These are phyloP conservation scores for Anas flavirostris DNA, from an alignment of 2,797 vertebrate species.

Conservation along the genomic window DNA sequence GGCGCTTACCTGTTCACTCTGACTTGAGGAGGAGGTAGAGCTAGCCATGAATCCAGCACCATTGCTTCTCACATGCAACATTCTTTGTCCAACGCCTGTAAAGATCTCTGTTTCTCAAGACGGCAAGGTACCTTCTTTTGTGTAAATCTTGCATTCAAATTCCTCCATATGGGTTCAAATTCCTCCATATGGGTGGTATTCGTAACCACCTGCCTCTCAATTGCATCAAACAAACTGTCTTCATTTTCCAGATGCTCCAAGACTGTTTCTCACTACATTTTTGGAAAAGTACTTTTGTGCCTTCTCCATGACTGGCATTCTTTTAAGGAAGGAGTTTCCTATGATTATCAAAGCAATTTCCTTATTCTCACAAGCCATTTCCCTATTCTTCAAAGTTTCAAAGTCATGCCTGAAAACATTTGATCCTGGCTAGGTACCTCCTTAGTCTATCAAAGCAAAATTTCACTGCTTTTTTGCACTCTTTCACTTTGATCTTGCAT, in stretches of 20 bases:
- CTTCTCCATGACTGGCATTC: not conserved
- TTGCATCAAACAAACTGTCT: not conserved
- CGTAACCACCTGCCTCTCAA: not conserved
- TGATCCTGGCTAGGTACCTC: not conserved
- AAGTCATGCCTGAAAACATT: not conserved
- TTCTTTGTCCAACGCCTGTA: not conserved
- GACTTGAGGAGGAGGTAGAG: not conserved
- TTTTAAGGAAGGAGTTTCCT: not conserved
- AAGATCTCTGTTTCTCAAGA: not conserved
- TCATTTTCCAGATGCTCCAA: not conserved
- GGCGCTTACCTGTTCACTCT: not conserved
- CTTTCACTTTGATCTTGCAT: not conserved
- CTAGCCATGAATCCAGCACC: not conserved
- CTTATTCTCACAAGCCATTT: not conserved
- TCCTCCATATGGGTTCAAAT: not conserved
- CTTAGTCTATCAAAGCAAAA: not conserved
- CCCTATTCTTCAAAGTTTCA: not conserved
- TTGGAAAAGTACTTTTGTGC: not conserved
- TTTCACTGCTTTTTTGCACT: not conserved
- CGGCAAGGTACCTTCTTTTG: not conserved
- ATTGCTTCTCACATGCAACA: not conserved
- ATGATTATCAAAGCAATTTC: not conserved
- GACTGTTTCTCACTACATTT: not conserved
- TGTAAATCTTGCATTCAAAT: not conserved
- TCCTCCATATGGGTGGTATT: not conserved